Conservation (phyloP, 2,888 invertebrate species). For the Caenorhabditis zanzibari region DNA sequence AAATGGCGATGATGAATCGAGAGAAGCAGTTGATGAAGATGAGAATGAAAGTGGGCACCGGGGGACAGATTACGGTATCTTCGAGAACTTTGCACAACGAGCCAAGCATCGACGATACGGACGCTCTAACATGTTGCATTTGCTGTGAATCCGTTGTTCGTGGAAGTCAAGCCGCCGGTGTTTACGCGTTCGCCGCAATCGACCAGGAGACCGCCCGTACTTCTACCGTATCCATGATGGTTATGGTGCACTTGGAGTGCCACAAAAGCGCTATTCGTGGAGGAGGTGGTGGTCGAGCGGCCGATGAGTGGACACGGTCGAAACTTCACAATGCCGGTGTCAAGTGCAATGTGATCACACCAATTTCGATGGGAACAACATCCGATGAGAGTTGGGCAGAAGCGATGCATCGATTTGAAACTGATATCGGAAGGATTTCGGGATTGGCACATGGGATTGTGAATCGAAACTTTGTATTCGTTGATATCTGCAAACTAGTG, state of each 20-base stretch:
- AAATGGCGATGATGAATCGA: conserved; percentile 97
- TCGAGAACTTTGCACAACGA: conserved; percentile 71
- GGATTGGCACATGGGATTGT: conserved; percentile 87
- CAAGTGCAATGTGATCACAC: conserved; percentile 95
- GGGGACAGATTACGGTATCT: conserved; percentile 73
- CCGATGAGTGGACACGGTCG: conserved; percentile 87
- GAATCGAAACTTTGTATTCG: conserved; percentile 63
- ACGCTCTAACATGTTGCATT: conserved; percentile 71
- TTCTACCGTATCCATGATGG: conserved; percentile 89
- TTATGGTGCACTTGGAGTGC: conserved; percentile 98
- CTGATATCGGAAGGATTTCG: conserved; percentile 58
- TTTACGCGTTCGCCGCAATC: conserved; percentile 66
- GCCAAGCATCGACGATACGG: conserved; percentile 68
- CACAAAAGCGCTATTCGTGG: conserved; percentile 93
- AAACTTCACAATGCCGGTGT: conserved; percentile 98
- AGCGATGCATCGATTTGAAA: conserved; percentile 86
- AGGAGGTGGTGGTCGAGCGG: conserved; percentile 61
- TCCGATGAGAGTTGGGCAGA: conserved; percentile 94
- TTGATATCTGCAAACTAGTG: conserved; percentile 70
- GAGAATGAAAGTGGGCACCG: conserved; percentile 86
- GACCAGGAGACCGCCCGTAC: conserved; percentile 88
- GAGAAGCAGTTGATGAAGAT: conserved; percentile 96
- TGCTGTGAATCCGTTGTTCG: conserved; percentile 69
- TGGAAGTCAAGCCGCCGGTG: conserved; percentile 62
- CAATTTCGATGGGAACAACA: conserved; percentile 96